Percentiles rank a stretch among this genome's conserved stretches.
Conservation (phyloP, 2,797 vertebrate species). For the Melanogrammus aeglefinus region DNA sequence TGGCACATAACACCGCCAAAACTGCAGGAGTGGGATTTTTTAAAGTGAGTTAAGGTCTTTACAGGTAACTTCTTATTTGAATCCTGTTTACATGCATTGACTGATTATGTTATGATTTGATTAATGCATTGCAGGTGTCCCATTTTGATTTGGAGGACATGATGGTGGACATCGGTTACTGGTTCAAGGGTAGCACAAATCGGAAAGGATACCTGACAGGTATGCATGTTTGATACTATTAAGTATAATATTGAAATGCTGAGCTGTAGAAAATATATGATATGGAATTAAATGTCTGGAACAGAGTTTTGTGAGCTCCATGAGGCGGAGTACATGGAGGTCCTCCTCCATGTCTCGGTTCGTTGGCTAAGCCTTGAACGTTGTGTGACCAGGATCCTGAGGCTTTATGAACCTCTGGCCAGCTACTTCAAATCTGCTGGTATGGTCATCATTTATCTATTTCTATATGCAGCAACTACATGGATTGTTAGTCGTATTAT, state of each 20-base stretch:
- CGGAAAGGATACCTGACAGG: constrained; percentile 21
- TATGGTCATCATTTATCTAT: constrained; percentile 7
- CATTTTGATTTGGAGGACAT: constrained; percentile 21
- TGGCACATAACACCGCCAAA: constrained; percentile 10
- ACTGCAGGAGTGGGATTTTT: not conserved
- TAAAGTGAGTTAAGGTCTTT: not conserved
- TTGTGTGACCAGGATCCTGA: constrained; percentile 25
- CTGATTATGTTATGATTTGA: too few species aligned
- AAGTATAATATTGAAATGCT: too few species aligned
- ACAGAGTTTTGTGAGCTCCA: constrained; percentile 33
- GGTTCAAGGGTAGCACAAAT: constrained; percentile 11
- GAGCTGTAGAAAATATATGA: not conserved
- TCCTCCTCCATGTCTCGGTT: constrained; percentile 23
- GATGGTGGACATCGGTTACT: constrained; percentile 1
- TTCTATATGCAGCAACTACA: not conserved
- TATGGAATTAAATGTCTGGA: constrained; percentile 8
- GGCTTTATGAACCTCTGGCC: constrained; percentile 29
- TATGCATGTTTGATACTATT: constrained; percentile 9
- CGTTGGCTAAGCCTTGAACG: constrained; percentile 22
- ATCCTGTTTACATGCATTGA: too few species aligned
- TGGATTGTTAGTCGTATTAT: constrained; percentile 3
- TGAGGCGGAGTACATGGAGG: constrained; percentile 23
- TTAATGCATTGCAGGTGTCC: constrained; percentile 18
- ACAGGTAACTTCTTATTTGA: not conserved
- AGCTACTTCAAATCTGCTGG: constrained; percentile 31